Evolutionary conservation across 2,888 invertebrate species (phyloP), one percentile per base, ranked within the genome.

Genomic region (Idaea straminata): DNA sequence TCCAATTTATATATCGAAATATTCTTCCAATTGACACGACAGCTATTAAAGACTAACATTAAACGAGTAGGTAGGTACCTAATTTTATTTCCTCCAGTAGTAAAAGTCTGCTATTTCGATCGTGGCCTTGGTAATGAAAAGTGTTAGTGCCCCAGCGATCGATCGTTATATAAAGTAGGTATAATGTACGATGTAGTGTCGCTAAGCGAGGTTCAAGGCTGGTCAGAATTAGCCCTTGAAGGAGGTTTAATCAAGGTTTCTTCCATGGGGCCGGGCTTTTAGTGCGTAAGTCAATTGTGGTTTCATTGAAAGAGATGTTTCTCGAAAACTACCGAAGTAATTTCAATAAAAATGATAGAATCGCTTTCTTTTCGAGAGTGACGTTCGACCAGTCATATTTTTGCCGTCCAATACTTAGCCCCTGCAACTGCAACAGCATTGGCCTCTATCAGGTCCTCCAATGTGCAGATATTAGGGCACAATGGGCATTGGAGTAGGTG

Each of bases 41-140:
- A 47, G 7, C 47, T 47, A 47, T 47, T 47, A 47, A 47, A 47
- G 5, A 13, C 47, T 13, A 13, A 10, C 47, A 47, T 47, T 13
- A 61, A 59, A 38, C 57, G 16, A 61, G 59, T 64, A 36, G 6
- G 47, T 47, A 36, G 47, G 47, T 47, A 47, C 47, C 47, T 47
- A 47, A 47, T 47, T 47, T 36, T 66, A 15, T 34, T 61, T 25
- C 59, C 34, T 65, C 61, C 64, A 47, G 57, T 66, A 71, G 72
- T 73, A 73, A 72, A 72, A 68, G 61, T 64, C 70, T 69, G 79
- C 80, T 83, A 81, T 86, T 84, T 84, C 74, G 77, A 81, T 68
- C 72, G 69, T 74, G 81, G 74, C 87, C 87, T 87, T 87, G 88
- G 79, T 80, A 81, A 73, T 84, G 85, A 82, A 80, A 81, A 76